A percentile compares a stretch with the other conserved stretches of the same genome.
These are phyloP conservation scores for Biston betularia DNA, from an alignment of 2,888 invertebrate species.

Conservation along the genomic window DNA sequence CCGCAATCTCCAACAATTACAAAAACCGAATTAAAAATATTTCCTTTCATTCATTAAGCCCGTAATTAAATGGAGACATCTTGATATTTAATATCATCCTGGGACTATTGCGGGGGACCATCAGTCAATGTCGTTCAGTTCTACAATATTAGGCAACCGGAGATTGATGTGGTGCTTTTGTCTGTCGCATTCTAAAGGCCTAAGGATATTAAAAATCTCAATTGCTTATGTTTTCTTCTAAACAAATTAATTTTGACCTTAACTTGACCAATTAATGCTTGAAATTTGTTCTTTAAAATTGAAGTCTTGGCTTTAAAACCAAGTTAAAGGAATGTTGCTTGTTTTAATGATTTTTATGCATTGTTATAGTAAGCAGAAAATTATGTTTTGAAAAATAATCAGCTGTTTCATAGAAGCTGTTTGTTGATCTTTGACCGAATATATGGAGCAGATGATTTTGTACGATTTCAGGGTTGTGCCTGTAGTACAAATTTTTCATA, in stretches of 20 bases:
- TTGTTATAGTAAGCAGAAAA: too few species aligned
- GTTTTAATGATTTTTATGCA: not conserved
- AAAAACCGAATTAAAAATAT: conserved; percentile 13
- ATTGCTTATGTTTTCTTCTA: conserved; percentile 34
- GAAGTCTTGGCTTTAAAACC: not conserved
- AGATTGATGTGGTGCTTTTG: conserved; percentile 51
- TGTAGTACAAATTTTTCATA: too few species aligned
- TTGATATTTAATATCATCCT: conserved; percentile 49
- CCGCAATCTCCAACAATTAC: not conserved
- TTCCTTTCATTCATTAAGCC: conserved; percentile 24
- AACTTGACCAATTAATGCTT: not conserved
- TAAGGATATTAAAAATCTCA: conserved; percentile 47
- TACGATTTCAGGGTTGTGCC: too few species aligned
- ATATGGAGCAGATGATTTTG: too few species aligned
- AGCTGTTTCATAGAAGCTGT: too few species aligned
- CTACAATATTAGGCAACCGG: conserved; percentile 45
- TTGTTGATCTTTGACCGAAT: too few species aligned
- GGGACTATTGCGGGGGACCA: conserved; percentile 36
- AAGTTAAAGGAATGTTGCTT: not conserved
- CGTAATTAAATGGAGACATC: conserved; percentile 47
- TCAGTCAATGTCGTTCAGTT: conserved; percentile 51
- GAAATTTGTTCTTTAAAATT: not conserved
- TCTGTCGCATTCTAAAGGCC: conserved; percentile 45
- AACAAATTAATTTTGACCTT: conserved; percentile 1
- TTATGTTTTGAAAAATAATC: too few species aligned